Evolutionary conservation across 2,888 invertebrate genomes (phyloP), one percentile per base, ranked within the genome.

Genomic region (Antitype chi): DNA sequence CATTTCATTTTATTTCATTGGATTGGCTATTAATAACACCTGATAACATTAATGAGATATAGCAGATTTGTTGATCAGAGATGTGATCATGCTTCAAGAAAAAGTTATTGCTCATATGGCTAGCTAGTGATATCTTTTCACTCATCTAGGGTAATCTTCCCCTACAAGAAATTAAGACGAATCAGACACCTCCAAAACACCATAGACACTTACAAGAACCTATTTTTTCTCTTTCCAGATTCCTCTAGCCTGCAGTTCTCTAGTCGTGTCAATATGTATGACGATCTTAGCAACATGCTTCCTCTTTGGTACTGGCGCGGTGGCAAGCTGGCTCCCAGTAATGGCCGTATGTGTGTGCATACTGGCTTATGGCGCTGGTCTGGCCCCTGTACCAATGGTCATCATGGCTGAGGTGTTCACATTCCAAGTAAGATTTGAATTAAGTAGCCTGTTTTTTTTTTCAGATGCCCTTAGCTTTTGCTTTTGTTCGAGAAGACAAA

Each of bases 341-440:
- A 84, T 82, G 3, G 93, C 94, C 0, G 93, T 95, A 7, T 94
- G 94, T 67, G 64, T 92, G 0, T 93, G 94, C 64, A 90, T 95
- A 67, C 90, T 95, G 64, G 94, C 94, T 9, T 94, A 95, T 71
- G 95, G 94, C 0, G 93, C 92, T 0, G 95, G 95, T 0, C 80
- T 95, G 53, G 94, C 94, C 0, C 94, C 94, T 0, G 94, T 95
- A 20, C 95, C 95, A 0, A 90, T 94, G 89, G 94, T 95, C 28
- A 86, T 94, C 20, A 95, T 95, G 95, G 94, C 95, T 52, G 95
- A 95, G 64, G 94, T 94, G 28, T 95, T 95, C 73, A 93, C 92
- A 0, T 95, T 92, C 78, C 94, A 95, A 89, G 95, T 93, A 67
- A 80, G 78, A 6, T 43, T 68, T 68, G 17, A n/a, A 53, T n/a